These are phyloP conservation scores for Cyrtonyx montezumae DNA, from an alignment of 2,113 vertebrate species.

Conservation along the genomic window DNA sequence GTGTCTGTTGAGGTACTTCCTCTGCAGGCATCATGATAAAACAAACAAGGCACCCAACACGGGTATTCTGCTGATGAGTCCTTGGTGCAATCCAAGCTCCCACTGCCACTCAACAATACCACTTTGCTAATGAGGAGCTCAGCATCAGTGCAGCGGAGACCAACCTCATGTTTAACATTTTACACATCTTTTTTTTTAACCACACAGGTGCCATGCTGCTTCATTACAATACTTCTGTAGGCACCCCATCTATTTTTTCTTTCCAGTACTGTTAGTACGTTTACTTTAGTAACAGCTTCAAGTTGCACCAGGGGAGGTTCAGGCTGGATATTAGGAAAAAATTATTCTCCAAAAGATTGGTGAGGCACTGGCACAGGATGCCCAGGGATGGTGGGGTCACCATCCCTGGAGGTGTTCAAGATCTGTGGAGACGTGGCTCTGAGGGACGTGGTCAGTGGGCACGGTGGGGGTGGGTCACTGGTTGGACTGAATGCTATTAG, in stretches of 20 bases:
- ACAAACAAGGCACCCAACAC: neutral
- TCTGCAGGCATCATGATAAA: neutral
- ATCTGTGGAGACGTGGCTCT: no score
- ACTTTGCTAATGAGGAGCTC: neutral
- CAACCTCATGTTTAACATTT: neutral
- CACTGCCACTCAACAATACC: neutral
- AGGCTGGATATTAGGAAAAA: no score
- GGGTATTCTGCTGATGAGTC: neutral
- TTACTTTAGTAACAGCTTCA: no score
- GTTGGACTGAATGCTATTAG: no score
- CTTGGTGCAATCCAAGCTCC: neutral
- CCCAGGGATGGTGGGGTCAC: no score
- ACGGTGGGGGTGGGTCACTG: no score
- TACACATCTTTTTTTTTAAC: neutral
- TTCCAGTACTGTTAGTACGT: neutral
- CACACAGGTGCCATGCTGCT: neutral
- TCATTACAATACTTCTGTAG: neutral
- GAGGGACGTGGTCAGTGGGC: no score
- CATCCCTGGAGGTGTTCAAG: no score
- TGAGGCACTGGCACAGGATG: no score
- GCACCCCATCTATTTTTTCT: neutral
- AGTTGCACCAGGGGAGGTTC: no score
- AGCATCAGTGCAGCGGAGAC: neutral
- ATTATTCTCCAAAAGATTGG: no score
- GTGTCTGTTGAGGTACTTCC: neutral